These are phyloP conservation scores for Astur gentilis DNA, from an alignment of 2,113 vertebrate species.

Conservation along the genomic window DNA sequence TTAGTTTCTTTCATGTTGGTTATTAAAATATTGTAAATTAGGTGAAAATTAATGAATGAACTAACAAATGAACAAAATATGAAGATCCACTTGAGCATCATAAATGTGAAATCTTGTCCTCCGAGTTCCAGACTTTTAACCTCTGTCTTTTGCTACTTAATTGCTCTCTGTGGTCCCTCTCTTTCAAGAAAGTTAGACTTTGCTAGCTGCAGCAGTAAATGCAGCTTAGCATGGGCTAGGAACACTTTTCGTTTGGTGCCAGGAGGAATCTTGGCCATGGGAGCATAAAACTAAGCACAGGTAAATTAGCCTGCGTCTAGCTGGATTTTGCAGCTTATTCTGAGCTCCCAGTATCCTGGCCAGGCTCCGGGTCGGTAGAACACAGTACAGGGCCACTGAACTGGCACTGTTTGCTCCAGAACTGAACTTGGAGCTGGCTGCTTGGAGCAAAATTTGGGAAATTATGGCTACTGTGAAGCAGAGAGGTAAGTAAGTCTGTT, in stretches of 20 bases:
- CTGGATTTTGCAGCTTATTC: background rate
- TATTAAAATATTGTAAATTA: background rate
- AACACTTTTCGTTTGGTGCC: background rate
- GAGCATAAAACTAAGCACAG: background rate
- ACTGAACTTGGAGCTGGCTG: background rate
- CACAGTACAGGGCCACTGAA: too few species aligned
- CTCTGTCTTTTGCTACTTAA: background rate
- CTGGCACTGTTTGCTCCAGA: background rate
- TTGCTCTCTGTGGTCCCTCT: background rate
- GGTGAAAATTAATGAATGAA: background rate
- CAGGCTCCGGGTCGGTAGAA: background rate
- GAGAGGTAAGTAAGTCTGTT: background rate
- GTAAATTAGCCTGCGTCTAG: background rate
- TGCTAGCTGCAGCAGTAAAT: background rate
- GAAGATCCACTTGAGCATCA: background rate
- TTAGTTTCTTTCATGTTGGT: background rate
- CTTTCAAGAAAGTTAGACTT: background rate
- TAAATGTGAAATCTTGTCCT: background rate
- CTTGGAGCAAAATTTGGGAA: background rate
- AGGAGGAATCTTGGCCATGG: background rate
- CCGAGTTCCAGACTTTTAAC: background rate
- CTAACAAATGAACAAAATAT: background rate
- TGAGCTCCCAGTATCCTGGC: background rate
- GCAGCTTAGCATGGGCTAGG: background rate
- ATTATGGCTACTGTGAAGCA: background rate